Base-by-base conservation (phyloP, 1,140 invertebrate genomes). In the Paraescarpia echinospica region DNA sequence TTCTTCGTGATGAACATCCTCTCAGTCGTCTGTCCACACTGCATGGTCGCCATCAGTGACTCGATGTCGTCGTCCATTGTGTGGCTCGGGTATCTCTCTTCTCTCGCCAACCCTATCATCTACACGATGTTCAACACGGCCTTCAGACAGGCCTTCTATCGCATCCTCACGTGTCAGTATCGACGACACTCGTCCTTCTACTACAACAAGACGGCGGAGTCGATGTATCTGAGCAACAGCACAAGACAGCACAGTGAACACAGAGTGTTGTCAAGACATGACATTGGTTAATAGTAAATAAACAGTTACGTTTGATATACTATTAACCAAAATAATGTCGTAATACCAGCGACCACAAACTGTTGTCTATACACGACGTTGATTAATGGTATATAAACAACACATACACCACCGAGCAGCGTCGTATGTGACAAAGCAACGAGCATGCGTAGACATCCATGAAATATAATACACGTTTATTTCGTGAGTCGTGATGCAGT, bases 111-210 rank as follows among this genome's bases (percentile, higher is more conserved):
- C 92, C 96, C 96, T n/a, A 95, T 96, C 93, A 96, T 96, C 89
- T 96, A 96, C 91, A 96, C 96, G 1, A 96, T 96, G 95, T 96
- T 96, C 92, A 96, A 96, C 93, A 96, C 95, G 27, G 94, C 95
- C 48, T 96, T 96, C 93, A 93, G 96, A 14, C 92, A 94, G 35
- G 95, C 95, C 34, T 96, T 96, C 92, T 93, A 95, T 59, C 94
- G 94, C 59, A 95, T 96, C 51, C 93, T 96, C 0, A 96, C 94
- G 51, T 96, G 95, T 91, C 89, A 93, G 92, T 93, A 93, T 51
- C n/a, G 34, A 35, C 89, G 89, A 90, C 34, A 90, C 14, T 34
- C 34, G 18, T 9, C 89, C 22, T 4, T 34, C 33, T 34, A 35
- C 33, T 34, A 90, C 35, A 90, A 90, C 33, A 90, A 35, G 89